A percentile compares a stretch with the other conserved stretches of the same genome.
phyloP scores from a whole-genome alignment of 2,113 vertebrate genomes.

The Gymnorhina tibicen region DNA sequence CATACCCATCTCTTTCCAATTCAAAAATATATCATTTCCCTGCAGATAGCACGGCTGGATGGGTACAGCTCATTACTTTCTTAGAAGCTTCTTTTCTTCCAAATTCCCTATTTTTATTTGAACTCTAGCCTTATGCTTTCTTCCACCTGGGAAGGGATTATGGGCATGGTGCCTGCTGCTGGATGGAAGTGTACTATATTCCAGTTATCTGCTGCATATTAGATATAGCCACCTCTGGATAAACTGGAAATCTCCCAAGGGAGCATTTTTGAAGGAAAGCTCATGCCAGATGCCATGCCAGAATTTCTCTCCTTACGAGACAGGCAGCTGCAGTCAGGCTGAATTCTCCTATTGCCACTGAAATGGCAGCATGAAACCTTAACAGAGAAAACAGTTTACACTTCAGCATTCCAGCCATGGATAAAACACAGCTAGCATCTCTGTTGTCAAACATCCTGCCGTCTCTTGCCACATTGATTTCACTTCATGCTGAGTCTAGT shows the following conservation, averaged over 20 bases:
- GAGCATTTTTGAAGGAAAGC: neutral
- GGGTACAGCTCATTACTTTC: neutral
- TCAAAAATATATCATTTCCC: neutral
- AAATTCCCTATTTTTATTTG: neutral
- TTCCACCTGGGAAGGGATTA: neutral
- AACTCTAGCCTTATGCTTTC: neutral
- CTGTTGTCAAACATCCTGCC: neutral
- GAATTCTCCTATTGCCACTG: neutral
- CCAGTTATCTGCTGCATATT: neutral
- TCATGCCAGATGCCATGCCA: neutral
- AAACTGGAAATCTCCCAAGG: neutral
- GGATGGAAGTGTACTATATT: neutral
- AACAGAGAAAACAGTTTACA: neutral
- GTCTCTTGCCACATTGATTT: neutral
- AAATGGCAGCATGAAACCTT: neutral
- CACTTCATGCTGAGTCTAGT: neutral
- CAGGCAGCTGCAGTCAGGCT: neutral
- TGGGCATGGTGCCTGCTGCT: neutral
- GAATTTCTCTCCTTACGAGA: neutral
- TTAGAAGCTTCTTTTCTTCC: slow-evolving; percentile 3
- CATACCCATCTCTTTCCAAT: neutral
- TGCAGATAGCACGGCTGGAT: slow-evolving; percentile 14
- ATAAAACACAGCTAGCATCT: neutral
- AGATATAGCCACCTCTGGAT: neutral
- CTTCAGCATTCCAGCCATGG: neutral